A percentile compares a stretch with the other conserved stretches of the same genome.
phyloP scores from a whole-genome alignment of 2,113 vertebrate species.

The Jaculus jaculus region DNA sequence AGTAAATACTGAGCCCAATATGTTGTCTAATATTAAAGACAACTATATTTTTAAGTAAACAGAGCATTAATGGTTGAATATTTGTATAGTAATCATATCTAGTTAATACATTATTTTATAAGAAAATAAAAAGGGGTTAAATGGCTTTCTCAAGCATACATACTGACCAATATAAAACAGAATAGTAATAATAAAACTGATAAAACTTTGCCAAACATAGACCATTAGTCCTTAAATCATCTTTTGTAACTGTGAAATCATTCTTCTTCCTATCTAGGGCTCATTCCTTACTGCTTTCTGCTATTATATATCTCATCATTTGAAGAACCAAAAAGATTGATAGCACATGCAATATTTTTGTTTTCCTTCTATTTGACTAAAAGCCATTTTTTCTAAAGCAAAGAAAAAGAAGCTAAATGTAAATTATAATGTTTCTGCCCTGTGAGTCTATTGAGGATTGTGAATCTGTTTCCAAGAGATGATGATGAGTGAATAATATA shows the following conservation, averaged over 20 bases:
- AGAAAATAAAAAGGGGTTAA: not conserved
- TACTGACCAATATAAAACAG: not conserved
- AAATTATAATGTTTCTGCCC: constrained; percentile 55
- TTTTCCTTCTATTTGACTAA: constrained; percentile 39
- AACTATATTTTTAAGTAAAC: not conserved
- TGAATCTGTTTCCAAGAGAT: constrained; percentile 58
- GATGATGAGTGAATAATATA: not conserved
- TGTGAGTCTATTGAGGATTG: constrained; percentile 9
- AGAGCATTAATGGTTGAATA: not conserved
- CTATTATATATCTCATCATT: not conserved
- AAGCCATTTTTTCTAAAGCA: not conserved
- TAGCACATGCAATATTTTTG: constrained; percentile 22
- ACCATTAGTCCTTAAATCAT: not conserved
- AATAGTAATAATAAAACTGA: not conserved
- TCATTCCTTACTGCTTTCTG: not conserved
- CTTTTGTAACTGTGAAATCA: not conserved
- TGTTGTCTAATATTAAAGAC: not conserved
- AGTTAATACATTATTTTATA: not conserved
- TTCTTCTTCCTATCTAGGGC: not conserved
- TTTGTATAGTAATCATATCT: not conserved
- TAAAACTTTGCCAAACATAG: not conserved
- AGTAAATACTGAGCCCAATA: not conserved
- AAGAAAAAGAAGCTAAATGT: constrained; percentile 41
- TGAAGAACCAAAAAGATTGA: constrained; percentile 36
- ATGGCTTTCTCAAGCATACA: not conserved